Evolutionary conservation across 1,140 invertebrate species (phyloP), one percentile per base, ranked within the genome.

Genomic region (Oncopodura yosiiana): DNA sequence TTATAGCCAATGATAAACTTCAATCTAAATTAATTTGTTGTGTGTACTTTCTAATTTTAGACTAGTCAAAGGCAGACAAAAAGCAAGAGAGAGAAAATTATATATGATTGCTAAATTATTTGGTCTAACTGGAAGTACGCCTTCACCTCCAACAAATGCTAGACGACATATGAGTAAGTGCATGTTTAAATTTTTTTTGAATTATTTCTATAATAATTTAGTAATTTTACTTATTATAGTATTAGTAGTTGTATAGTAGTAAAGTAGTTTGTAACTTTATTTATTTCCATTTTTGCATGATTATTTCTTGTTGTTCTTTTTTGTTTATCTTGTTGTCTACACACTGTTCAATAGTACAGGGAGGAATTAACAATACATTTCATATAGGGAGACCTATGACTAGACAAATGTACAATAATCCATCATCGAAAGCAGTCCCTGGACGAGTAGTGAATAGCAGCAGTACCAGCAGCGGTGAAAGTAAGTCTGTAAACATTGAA

Each of bases 1-100:
- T n/a, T 39, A 32, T 18, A 32, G 29, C 19, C 34, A 23, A 14
- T 24, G n/a, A 29, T 24, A 38, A 9, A 3, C 14, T 29, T 30
- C 18, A 37, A 41, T 32, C 52, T 57, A 58, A 26, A 27, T 14
- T 29, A 36, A n/a, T 34, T 32, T 16, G 23, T 49, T 9, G 12
- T 36, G 11, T 32, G n/a, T n/a, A n/a, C n/a, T n/a, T n/a, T 45
- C 57, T 37, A 60, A 66, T 75, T 74, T 55, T 62, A 86, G 87
- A 61, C 69, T 87, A 51, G 80, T 78, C 14, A 86, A 85, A 71
- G 95, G 94, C 38, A 79, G 93, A 24, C 82, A 88, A 57, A 95
- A 92, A 73, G 91, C 93, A n/a, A 78, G 93, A 2, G 87, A 93
- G 66, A 87, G 89, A 67, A 95, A 95, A 70, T 90, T 98, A 83